Evolutionary conservation across 1,140 invertebrate genomes (phyloP), one percentile per base, ranked within the genome.

Genomic region (Sminthurides bifidus): DNA sequence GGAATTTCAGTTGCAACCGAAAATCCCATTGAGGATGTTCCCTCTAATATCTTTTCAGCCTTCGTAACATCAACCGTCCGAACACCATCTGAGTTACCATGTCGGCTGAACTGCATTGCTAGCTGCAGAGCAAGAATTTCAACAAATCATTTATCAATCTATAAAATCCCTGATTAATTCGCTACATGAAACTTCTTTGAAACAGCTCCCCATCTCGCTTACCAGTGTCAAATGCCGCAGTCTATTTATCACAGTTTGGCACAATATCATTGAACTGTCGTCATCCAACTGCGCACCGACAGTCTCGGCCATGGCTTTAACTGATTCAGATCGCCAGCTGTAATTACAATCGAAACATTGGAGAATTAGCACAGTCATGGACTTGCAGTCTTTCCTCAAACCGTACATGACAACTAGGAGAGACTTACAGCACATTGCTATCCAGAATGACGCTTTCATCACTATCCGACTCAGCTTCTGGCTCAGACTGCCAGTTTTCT

Each of bases 211-310:
- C n/a, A n/a, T n/a, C n/a, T n/a, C n/a, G n/a, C 24, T 26, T 30
- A 48, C 44, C 44, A 48, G 30, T 8, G 44, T 48, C 6, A 48
- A 10, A 30, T 48, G 44, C 44, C 44, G 44, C 6, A 48, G 24
- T 21, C 30, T 48, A 30, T 48, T 48, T 8, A 48, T 48, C 6
- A 27, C 44, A 8, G 19, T 27, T 48, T 48, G 21, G 12, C 21
- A 12, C 30, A 48, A 26, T 15, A 48, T 4, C 8, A 10, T 12
- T 27, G 44, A 23, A 48, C 23, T 19, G 4, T 48, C 44, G 6
- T 48, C 44, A 10, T 48, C 44, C 30, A 48, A 30, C 24, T 48
- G 6, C 5, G 19, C 44, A 27, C 44, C 44, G 8, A 48, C 44
- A 48, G 12, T 48, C 30, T 48, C 21, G 30, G 44, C 44, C 21